These are phyloP conservation scores for Trachythela sp. DNA, from an alignment of 64 coral and sea anemone species.

Conservation along the genomic window DNA sequence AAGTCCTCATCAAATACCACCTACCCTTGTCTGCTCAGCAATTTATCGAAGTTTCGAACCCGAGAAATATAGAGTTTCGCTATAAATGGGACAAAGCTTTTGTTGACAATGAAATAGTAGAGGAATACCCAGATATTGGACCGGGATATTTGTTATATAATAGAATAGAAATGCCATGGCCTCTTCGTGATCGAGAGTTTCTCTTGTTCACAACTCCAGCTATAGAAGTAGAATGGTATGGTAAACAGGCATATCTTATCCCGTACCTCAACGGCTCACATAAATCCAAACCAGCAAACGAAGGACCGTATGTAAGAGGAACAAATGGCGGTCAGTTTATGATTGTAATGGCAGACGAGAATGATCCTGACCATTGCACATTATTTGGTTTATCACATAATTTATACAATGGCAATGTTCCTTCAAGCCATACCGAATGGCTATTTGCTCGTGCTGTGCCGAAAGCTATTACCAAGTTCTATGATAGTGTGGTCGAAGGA, in stretches of 20 bases:
- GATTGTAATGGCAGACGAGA: neutral
- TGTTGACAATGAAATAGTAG: neutral
- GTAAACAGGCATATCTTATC: no score
- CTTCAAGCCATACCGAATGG: neutral
- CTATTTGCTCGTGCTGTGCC: neutral
- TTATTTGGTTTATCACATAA: neutral
- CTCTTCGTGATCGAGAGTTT: neutral
- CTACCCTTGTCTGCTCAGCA: neutral
- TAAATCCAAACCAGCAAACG: neutral
- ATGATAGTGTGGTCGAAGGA: neutral
- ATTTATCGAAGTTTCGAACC: neutral
- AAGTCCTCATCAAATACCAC: neutral
- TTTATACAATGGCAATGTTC: neutral
- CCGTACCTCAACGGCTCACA: neutral
- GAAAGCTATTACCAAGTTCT: neutral
- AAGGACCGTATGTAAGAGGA: neutral
- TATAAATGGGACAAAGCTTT: neutral
- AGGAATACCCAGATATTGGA: neutral
- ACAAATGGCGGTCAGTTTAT: neutral
- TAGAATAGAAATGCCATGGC: neutral
- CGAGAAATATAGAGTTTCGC: neutral
- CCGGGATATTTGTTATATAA: neutral
- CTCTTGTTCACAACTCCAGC: neutral
- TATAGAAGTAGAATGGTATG: neutral
- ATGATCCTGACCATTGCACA: neutral